Conservation (phyloP, 2,113 vertebrate genomes). For the Empidonax traillii region DNA sequence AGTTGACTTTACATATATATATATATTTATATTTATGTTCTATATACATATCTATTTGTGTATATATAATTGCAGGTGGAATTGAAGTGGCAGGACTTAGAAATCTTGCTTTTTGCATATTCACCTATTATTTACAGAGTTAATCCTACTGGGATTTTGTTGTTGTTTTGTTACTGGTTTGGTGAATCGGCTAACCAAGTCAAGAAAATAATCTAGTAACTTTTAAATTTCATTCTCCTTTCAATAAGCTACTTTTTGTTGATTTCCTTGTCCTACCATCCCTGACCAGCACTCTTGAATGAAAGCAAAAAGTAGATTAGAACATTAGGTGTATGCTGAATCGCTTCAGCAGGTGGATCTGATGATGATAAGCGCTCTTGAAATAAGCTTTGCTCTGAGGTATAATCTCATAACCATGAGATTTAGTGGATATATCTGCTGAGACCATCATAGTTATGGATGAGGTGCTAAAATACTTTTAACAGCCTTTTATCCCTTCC, state of each 20-base stretch:
- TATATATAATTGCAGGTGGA: neutral
- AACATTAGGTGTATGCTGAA: neutral
- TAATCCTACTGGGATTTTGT: neutral
- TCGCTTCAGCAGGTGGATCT: neutral
- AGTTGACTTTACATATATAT: neutral
- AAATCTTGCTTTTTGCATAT: neutral
- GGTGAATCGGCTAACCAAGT: neutral
- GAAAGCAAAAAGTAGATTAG: neutral
- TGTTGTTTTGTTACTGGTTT: neutral
- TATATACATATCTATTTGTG: neutral
- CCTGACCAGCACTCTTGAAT: neutral
- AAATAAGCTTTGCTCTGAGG: neutral
- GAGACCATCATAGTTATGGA: neutral
- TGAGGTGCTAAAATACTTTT: neutral
- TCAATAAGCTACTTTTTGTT: neutral
- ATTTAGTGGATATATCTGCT: neutral
- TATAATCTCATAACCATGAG: neutral
- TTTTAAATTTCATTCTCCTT: neutral
- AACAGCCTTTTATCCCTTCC: neutral
- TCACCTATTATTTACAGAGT: neutral
- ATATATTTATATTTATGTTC: neutral
- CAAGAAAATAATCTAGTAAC: neutral
- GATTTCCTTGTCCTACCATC: neutral
- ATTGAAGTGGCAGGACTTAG: neutral
- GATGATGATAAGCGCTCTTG: neutral